A percentile compares a stretch with the other conserved stretches of the same genome.
Conservation (phyloP, 2,113 vertebrate genomes). For the Phodopus roborovskii region DNA sequence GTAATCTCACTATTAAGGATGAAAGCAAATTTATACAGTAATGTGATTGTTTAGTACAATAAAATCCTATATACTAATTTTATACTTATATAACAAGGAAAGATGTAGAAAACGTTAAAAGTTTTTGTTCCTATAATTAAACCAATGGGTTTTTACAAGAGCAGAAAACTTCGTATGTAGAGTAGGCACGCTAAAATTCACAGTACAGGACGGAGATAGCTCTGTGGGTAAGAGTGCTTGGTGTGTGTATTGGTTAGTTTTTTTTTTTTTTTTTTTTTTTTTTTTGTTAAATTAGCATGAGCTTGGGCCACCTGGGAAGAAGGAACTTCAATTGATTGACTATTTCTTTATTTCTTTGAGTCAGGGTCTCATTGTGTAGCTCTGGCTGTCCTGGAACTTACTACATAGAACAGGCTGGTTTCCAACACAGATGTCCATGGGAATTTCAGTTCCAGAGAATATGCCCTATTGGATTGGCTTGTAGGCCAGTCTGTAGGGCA, state of each 20-base stretch:
- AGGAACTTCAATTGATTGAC: neutral
- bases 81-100: neutral
- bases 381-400: neutral
- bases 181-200: too few species aligned
- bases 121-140: neutral
- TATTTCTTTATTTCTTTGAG: neutral
- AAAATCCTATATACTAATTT: neutral
- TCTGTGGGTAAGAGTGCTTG: neutral
- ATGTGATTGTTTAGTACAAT: neutral
- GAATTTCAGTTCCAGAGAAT: neutral
- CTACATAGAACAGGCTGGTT: neutral
- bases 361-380: neutral
- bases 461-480: neutral
- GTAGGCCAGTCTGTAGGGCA: neutral
- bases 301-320: neutral
- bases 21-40: neutral
- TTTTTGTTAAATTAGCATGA: neutral
- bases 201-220: neutral
- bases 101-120: neutral
- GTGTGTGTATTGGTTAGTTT: too few species aligned
- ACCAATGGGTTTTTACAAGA: neutral
- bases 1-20: neutral
- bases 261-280: too few species aligned
- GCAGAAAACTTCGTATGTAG: neutral
- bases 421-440: neutral